Conservation (phyloP, 2,888 invertebrate species). For the Epinotia demarniana region DNA sequence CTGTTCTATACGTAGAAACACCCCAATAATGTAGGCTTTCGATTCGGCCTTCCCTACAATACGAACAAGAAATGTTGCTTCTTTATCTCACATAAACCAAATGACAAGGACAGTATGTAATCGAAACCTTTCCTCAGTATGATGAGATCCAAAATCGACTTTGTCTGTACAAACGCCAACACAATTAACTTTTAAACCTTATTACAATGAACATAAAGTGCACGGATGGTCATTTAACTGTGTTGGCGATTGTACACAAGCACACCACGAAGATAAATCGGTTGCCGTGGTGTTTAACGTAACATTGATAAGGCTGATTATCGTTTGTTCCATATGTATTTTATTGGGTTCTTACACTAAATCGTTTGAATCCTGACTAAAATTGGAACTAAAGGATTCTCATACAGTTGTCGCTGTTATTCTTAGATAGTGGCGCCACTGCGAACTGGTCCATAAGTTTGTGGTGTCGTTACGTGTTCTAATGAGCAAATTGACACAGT, state of each 20-base stretch:
- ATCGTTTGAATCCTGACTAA: neutral
- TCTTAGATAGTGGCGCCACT: neutral
- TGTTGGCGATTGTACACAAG: too few species aligned
- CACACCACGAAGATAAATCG: neutral
- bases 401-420: neutral
- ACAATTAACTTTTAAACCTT: too few species aligned
- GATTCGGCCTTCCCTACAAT: too few species aligned
- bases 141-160: neutral
- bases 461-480: neutral
- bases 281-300: neutral
- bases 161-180: too few species aligned
- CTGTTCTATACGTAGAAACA: too few species aligned
- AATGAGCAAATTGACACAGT: neutral
- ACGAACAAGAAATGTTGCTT: conserved; percentile 1
- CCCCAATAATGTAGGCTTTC: too few species aligned
- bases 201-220: too few species aligned
- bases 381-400: neutral
- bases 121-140: neutral
- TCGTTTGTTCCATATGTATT: neutral
- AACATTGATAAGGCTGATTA: neutral
- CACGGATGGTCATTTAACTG: too few species aligned
- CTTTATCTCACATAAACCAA: neutral
- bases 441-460: neutral
- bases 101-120: conserved; percentile 6
- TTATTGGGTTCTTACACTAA: neutral